Base-by-base conservation (phyloP, 2,888 invertebrate genomes). In the Philereme vetulata region DNA sequence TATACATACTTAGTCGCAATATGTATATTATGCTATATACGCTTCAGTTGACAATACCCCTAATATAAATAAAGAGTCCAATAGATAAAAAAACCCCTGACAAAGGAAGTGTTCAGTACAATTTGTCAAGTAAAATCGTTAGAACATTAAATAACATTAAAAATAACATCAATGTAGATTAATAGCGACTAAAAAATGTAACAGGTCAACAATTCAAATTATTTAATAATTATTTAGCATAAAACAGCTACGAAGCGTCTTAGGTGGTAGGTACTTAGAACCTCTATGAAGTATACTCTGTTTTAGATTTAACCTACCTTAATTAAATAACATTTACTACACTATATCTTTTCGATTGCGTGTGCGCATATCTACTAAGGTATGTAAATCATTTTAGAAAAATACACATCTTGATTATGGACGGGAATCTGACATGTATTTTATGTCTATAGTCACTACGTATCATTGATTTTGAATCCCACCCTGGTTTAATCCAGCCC, bases 71-170 rank as follows among this genome's bases (percentile, higher is more conserved):
- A 35, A 60, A 50, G 66, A 69, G 68, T 65, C 68, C 68, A 72
- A 66, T 72, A 71, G 60, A 69, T 70, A 70, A 55, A 60, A n/a
- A 71, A 72, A 72, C 68, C 71, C 71, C 70, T 76, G 77, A 78
- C 80, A 73, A 77, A 74, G 64, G 68, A 74, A 77, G 72, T 72
- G 66, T 72, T 78, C 76, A 78, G 76, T 80, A 75, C 80, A 76
- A 78, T 77, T 73, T 75, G 74, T 74, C 74, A 76, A 77, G 75
- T 70, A 70, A 76, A 77, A 77, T 74, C 70, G 75, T 77, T 78
- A 71, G 68, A 74, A 74, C 66, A 77, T 76, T 77, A 76, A 76
- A 76, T 75, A 78, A 75, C 74, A 79, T 77, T 75, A 76, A 72
- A 75, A 73, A 79, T 75, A 76, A 78, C 71, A 74, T 78, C 70